These are phyloP conservation scores for Macrocentrus cingulum DNA, from an alignment of 1,140 invertebrate species.

Conservation along the genomic window DNA sequence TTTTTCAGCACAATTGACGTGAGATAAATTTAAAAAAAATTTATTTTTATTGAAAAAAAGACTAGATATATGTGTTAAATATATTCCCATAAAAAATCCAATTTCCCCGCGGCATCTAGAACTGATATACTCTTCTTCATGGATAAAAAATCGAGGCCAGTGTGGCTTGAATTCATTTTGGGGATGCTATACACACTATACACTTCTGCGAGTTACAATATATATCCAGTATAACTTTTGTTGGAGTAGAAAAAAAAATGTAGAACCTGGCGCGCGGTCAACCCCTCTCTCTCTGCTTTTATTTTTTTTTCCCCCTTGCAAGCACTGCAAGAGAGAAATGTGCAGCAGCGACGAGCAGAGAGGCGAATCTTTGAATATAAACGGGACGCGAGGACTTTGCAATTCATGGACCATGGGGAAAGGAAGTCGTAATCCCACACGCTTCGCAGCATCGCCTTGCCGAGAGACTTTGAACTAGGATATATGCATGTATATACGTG, in stretches of 20 bases:
- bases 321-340: not conserved
- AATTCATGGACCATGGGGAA: conserved; percentile 41
- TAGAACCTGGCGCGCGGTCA: not conserved
- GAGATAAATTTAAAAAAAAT: no score
- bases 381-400: conserved; percentile 37
- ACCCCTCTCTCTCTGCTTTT: conserved; percentile 4
- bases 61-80: no score
- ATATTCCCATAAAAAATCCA: no score
- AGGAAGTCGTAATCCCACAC: conserved; percentile 35
- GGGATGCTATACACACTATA: no score
- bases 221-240: no score
- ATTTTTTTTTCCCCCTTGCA: conserved; percentile 12
- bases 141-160: no score
- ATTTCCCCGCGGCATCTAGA: no score
- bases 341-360: conserved; percentile 26
- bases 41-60: no score
- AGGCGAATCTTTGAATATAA: conserved; percentile 45
- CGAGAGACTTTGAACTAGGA: conserved; percentile 15
- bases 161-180: no score
- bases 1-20: no score
- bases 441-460: conserved; percentile 28
- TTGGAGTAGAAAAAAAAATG: conserved; percentile 5
- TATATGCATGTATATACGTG: conserved; percentile 2
- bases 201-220: no score
- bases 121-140: no score